phyloP scores from a whole-genome alignment of 2,113 vertebrate species.

The Platycercus adscitus region DNA sequence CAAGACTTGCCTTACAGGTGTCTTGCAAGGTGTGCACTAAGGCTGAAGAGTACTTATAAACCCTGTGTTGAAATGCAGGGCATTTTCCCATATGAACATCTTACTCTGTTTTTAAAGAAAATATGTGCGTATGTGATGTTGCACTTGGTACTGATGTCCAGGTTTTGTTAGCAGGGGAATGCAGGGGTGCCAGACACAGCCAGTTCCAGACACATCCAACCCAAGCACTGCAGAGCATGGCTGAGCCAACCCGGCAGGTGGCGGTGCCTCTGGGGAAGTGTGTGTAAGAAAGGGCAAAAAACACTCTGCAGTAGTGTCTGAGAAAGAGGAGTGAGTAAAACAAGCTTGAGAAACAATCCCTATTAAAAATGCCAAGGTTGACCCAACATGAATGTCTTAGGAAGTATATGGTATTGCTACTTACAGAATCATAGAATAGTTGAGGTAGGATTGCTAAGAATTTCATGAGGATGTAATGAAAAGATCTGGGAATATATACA shows the following conservation, averaged over 20 bases:
- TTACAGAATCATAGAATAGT: neutral
- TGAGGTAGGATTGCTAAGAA: neutral
- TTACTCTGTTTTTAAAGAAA: neutral
- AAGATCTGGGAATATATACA: neutral
- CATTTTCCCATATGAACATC: neutral
- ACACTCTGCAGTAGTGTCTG: rapidly evolving
- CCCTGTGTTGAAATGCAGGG: neutral
- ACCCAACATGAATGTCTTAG: neutral
- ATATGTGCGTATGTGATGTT: rapidly evolving
- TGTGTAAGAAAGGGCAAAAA: neutral
- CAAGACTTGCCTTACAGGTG: neutral
- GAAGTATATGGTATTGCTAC: neutral
- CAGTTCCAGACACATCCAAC: rapidly evolving
- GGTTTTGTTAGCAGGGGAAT: rapidly evolving
- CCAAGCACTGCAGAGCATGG: rapidly evolving
- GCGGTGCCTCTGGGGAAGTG: rapidly evolving
- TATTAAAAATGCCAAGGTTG: neutral
- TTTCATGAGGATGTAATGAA: neutral
- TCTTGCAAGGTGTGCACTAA: neutral
- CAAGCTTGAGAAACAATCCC: neutral
- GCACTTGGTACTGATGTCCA: neutral
- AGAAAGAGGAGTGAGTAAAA: neutral
- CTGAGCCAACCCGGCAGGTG: rapidly evolving
- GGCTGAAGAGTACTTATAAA: neutral
- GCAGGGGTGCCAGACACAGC: rapidly evolving